These are phyloP conservation scores for Artemia sp. DNA, from an alignment of 2,888 invertebrate species.

Conservation along the genomic window DNA sequence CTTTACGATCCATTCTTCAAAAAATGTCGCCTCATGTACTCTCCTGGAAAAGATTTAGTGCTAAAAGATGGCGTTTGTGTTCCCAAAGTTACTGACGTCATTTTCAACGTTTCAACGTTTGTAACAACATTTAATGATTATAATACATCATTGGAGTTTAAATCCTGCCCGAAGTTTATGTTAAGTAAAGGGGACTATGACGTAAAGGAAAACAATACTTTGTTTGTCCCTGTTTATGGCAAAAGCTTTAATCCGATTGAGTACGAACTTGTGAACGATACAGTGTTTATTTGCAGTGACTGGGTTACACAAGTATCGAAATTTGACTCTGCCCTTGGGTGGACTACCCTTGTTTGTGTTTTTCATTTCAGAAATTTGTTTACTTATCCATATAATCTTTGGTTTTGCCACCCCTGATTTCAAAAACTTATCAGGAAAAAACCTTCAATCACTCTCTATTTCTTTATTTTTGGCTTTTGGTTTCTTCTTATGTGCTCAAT, in stretches of 20 bases:
- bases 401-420: constrained; percentile 35
- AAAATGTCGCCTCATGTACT: constrained; percentile 33
- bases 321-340: constrained; percentile 32
- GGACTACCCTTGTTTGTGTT: constrained; percentile 35
- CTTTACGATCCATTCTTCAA: constrained; percentile 36
- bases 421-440: constrained; percentile 38
- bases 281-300: constrained; percentile 31
- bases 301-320: constrained; percentile 29
- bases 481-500: constrained; percentile 34
- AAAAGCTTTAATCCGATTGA: constrained; percentile 29
- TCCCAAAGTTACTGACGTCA: constrained; percentile 25
- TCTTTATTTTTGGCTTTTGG: constrained; percentile 36
- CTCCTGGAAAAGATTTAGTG: constrained; percentile 28
- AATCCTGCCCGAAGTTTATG: constrained; percentile 32
- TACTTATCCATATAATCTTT: constrained; percentile 35
- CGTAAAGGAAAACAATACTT: constrained; percentile 29
- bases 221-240: constrained; percentile 31
- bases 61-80: constrained; percentile 29
- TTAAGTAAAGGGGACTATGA: constrained; percentile 31
- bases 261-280: constrained; percentile 30
- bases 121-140: constrained; percentile 18
- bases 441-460: constrained; percentile 37
- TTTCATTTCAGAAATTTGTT: constrained; percentile 35
- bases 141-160: constrained; percentile 25
- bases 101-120: constrained; percentile 18